A percentile compares a stretch with the other conserved stretches of the same genome.
phyloP scores from a whole-genome alignment of 2,797 vertebrate species.

The Acrossocheilus wenchowensis region DNA sequence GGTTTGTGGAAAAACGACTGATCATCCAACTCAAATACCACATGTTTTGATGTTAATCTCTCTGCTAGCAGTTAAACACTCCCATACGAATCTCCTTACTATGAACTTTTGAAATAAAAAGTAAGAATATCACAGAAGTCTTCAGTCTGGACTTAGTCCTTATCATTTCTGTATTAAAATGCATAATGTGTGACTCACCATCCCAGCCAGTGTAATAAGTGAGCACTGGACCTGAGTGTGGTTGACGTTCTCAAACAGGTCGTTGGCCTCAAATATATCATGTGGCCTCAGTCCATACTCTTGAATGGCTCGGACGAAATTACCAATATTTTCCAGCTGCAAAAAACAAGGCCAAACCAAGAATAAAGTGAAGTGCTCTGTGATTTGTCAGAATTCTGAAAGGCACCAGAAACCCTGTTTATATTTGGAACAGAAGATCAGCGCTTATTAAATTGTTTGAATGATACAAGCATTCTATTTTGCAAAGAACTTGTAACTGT shows the following conservation, averaged over 20 bases:
- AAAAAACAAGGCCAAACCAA: conserved; percentile 27
- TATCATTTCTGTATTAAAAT: not conserved
- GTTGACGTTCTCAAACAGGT: conserved; percentile 95
- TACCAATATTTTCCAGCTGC: conserved; percentile 96
- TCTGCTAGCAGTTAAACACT: not conserved
- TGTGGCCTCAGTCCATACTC: conserved; percentile 89
- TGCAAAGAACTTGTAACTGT: not conserved
- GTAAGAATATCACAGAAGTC: not conserved
- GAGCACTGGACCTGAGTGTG: conserved; percentile 94
- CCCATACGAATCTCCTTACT: not conserved
- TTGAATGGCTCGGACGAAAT: conserved; percentile 90
- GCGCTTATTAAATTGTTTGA: conserved; percentile 10
- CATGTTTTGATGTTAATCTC: conserved; percentile 3
- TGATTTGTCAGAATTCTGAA: conserved; percentile 38
- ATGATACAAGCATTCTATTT: not conserved
- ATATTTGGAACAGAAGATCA: conserved; percentile 36
- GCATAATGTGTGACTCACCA: conserved; percentile 80
- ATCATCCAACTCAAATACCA: not conserved
- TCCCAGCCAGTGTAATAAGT: conserved; percentile 89
- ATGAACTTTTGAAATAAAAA: not conserved
- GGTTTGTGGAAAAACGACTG: not conserved
- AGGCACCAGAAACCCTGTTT: conserved; percentile 23
- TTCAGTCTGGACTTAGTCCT: not conserved
- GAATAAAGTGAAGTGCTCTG: not conserved
- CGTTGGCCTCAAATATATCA: conserved; percentile 95